phyloP scores from a whole-genome alignment of 2,113 vertebrate species.

The Alces alces region DNA sequence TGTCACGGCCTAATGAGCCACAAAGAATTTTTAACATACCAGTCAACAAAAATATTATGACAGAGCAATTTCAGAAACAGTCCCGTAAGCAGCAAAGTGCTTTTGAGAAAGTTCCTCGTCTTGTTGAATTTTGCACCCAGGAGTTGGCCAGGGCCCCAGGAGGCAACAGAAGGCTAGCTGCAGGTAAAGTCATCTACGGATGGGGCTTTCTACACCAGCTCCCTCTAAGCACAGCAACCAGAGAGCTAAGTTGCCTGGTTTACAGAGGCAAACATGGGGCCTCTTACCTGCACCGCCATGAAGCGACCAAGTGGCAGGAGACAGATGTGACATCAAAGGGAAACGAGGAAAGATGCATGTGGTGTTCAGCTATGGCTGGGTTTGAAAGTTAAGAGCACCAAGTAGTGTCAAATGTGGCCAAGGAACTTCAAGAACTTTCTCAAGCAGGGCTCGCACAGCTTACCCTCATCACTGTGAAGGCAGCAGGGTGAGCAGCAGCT shows the following conservation, averaged over 20 bases:
- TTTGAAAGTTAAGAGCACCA: background rate
- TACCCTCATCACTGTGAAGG: conserved; percentile 18
- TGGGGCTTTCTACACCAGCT: background rate
- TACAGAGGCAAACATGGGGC: background rate
- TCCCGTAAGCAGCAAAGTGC: background rate
- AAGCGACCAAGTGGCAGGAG: background rate
- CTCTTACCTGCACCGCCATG: background rate
- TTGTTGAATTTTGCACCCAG: background rate
- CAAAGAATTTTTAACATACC: background rate
- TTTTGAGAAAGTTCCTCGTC: background rate
- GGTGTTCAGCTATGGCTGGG: background rate
- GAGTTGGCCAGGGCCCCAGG: background rate
- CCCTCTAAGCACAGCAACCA: background rate
- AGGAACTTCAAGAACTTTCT: conserved; percentile 48
- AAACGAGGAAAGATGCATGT: background rate
- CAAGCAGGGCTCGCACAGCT: conserved; percentile 39
- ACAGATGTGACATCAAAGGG: conserved; percentile 20
- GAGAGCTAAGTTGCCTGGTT: background rate
- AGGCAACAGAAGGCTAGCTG: background rate
- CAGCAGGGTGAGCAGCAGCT: background rate
- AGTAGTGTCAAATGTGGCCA: background rate
- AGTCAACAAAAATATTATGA: conserved; percentile 1
- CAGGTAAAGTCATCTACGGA: background rate
- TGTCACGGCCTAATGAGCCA: background rate
- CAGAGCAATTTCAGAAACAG: background rate